Evolutionary conservation across 2,888 invertebrate species (phyloP).

Genomic region (Caenorhabditis japonica): DNA sequence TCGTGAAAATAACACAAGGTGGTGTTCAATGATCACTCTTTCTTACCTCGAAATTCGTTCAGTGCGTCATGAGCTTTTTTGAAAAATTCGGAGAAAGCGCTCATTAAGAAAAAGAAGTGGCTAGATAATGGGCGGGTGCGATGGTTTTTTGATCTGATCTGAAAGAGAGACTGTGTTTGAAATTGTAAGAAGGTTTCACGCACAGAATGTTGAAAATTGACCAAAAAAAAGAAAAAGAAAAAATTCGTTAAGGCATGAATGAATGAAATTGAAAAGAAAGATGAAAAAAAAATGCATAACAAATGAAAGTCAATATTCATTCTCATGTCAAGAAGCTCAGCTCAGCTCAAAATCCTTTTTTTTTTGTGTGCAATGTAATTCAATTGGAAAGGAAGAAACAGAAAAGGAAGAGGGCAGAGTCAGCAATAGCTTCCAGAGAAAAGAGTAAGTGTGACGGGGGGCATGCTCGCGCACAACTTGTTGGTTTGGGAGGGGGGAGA

Average conservation of each 20-base stretch:
- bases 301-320: constrained; percentile 8
- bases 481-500: constrained; percentile 19
- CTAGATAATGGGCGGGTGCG: too few relatives aligned
- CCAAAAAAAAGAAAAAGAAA: not conserved
- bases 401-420: constrained; percentile 40
- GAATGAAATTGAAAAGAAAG: constrained; percentile 1
- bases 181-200: not conserved
- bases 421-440: constrained; percentile 17
- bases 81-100: constrained; percentile 67
- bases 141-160: not conserved
- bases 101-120: constrained; percentile 33
- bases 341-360: too few relatives aligned
- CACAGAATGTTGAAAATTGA: not conserved
- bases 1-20: constrained; percentile 7
- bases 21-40: not conserved
- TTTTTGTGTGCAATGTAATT: too few relatives aligned
- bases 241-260: not conserved
- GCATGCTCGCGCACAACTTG: constrained; percentile 15
- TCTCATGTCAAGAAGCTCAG: too few relatives aligned
- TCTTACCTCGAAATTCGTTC: constrained; percentile 69
- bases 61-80: constrained; percentile 74
- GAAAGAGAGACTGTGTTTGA: not conserved
- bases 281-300: not conserved
- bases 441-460: constrained; percentile 13
- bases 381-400: constrained; percentile 31